A percentile compares a stretch with the other conserved stretches of the same genome.
These are phyloP conservation scores for Periparus ater DNA, from an alignment of 2,797 vertebrate species.

Conservation along the genomic window DNA sequence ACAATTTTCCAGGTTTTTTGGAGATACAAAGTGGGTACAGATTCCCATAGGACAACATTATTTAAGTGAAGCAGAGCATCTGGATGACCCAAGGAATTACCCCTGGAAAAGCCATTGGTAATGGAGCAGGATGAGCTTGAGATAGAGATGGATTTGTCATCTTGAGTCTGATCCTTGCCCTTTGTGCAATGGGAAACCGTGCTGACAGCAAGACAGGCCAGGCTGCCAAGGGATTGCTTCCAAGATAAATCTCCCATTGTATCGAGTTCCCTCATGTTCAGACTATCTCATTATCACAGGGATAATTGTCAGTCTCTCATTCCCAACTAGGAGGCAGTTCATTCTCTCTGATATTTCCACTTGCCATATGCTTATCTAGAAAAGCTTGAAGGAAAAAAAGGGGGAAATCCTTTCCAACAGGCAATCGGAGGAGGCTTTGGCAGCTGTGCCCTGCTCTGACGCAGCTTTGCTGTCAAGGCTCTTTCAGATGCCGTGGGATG, in stretches of 20 bases:
- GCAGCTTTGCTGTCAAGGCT: slow-evolving; percentile 47
- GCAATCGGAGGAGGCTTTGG: background rate
- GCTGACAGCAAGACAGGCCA: background rate
- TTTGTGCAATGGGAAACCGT: background rate
- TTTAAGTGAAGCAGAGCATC: background rate
- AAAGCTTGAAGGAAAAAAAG: background rate
- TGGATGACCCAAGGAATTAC: background rate
- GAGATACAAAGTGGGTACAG: background rate
- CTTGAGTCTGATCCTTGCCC: background rate
- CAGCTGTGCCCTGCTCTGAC: background rate
- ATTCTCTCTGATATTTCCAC: background rate
- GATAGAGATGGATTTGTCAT: background rate
- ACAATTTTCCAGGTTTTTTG: background rate
- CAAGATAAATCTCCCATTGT: background rate
- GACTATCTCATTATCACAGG: background rate
- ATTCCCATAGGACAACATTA: background rate
- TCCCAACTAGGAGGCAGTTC: background rate
- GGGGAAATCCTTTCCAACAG: background rate
- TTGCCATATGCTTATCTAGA: background rate
- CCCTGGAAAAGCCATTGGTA: background rate
- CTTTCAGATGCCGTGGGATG: background rate
- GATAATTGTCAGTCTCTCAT: background rate
- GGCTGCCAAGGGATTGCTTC: background rate
- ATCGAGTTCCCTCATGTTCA: background rate
- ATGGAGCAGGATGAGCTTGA: background rate